Evolutionary conservation across 2,888 invertebrate genomes (phyloP).

Genomic region (Auanema freiburgensis): DNA sequence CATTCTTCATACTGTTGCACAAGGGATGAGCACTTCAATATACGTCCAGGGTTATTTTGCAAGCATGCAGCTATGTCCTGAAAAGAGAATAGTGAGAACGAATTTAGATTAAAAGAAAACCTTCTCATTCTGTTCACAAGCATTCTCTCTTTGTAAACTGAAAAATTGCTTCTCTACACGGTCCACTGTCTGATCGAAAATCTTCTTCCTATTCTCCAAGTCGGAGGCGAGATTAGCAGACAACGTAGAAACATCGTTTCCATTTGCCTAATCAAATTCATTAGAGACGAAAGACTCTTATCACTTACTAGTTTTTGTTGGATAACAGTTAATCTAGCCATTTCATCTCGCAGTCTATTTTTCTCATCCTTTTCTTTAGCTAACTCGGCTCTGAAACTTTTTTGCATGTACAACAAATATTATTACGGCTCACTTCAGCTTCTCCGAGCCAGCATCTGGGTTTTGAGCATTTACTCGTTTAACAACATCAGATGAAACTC

Average conservation of each 20-base stretch:
- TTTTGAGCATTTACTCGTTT: conserved; percentile 41
- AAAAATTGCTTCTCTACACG: conserved; percentile 60
- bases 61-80: conserved; percentile 56
- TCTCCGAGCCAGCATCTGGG: conserved; percentile 18
- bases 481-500: conserved; percentile 56
- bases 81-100: conserved; percentile 13
- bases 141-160: conserved; percentile 58
- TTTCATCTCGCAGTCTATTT: conserved; percentile 46
- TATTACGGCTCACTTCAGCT: conserved; percentile 4
- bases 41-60: conserved; percentile 44
- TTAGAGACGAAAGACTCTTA: not conserved
- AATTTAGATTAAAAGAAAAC: conserved; percentile 23
- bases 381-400: conserved; percentile 46
- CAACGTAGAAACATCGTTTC: conserved; percentile 4
- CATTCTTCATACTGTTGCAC: conserved; percentile 52
- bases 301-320: conserved; percentile 42
- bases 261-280: conserved; percentile 3
- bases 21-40: conserved; percentile 56
- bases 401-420: not conserved
- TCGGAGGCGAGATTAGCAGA: conserved; percentile 27
- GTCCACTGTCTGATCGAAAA: conserved; percentile 61
- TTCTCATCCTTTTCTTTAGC: conserved; percentile 52
- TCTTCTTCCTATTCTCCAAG: conserved; percentile 58
- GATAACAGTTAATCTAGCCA: conserved; percentile 52
- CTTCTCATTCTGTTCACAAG: conserved; percentile 57